Base-by-base conservation (phyloP, 2,797 vertebrate genomes). In the Megalops cyprinoides region DNA sequence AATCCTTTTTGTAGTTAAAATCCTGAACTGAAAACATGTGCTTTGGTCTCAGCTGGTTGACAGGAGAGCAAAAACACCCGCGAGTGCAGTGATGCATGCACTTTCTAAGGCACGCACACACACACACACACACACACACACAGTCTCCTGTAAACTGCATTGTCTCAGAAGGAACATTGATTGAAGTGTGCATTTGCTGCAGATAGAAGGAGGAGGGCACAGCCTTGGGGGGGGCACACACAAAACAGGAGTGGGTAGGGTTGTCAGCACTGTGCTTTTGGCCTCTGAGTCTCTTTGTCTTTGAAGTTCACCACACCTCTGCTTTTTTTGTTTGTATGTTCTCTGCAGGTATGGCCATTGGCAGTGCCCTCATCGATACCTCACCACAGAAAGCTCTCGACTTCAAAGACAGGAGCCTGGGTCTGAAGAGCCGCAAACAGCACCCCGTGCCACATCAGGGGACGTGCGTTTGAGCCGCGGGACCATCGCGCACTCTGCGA, bases 291-390 rank as follows among this genome's bases (percentile, higher is more conserved):
- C 37, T 39, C 65, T 23, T 71, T 8, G 9, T 23, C 15, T 53
- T 14, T 53, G 51, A 53, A 53, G 51, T 53, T 53, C 51, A 53
- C 51, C 15, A 5, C 39, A 23, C 39, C 39, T 82, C 90, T 84
- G 76, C 31, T 82, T 31, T 65, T 85, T 81, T 85, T 79, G 79
- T 5, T 87, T 92, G 87, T 76, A 84, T n/a, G n/a, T 85, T 88
- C 34, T 69, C 20, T 92, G 1, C 87, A 99, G 98, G 98, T 81
- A 91, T 99, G 83, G 96, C 97, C 31, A 97, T 99, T 49, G 98
- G 97, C 90, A 98, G 98, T 82, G 97, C 98, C 1, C 94, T 99
- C 88, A 96, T 98, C 88, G 98, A 99, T 90, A 96, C 97, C 87
- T 99, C 97, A 6, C 98, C 99, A 83, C 97, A 98, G 93, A 99